These are phyloP conservation scores for Herpailurus yagouaroundi DNA, from an alignment of 2,113 vertebrate species.

Conservation along the genomic window DNA sequence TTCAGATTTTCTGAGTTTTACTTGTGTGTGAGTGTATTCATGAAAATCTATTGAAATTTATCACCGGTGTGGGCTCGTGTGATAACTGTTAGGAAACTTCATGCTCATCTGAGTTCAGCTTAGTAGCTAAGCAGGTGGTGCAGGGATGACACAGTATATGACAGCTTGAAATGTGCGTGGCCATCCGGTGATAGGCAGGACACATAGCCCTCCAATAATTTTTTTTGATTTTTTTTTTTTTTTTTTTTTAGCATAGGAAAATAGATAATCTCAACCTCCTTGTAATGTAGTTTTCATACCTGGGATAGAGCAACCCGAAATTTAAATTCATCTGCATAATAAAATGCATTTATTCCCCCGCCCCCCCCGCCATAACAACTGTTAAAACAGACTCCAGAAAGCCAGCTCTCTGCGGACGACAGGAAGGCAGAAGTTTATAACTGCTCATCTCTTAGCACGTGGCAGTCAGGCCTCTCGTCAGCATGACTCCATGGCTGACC, in stretches of 20 bases:
- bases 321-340: neutral
- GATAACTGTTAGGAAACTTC: neutral
- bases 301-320: neutral
- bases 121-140: neutral
- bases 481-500: neutral
- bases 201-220: neutral
- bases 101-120: neutral
- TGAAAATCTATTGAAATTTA: neutral
- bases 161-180: neutral
- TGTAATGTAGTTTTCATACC: neutral
- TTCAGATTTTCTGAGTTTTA: neutral
- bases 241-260: neutral
- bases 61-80: neutral
- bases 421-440: neutral
- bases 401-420: neutral
- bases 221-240: neutral
- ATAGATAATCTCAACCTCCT: neutral
- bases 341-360: neutral
- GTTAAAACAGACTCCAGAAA: neutral
- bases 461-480: neutral
- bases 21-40: neutral
- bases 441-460: neutral
- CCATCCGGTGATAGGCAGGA: neutral
- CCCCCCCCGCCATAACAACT: neutral
- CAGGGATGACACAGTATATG: rapidly evolving